These are phyloP conservation scores for Corbicula japonica DNA, from an alignment of 2,888 invertebrate genomes.

Conservation along the genomic window DNA sequence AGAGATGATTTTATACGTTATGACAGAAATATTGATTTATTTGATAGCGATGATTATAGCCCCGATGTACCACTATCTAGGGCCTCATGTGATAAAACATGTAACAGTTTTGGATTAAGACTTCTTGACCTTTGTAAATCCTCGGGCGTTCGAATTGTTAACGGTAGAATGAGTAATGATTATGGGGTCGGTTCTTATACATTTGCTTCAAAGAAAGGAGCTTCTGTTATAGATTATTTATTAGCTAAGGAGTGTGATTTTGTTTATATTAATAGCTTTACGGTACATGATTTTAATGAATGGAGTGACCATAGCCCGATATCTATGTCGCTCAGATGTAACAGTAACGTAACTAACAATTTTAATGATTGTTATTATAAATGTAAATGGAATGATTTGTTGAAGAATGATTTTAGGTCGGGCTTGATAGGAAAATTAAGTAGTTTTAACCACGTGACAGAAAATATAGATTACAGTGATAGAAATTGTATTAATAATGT, in stretches of 20 bases:
- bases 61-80: conserved; percentile 17
- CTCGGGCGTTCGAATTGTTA: conserved; percentile 31
- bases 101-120: conserved; percentile 5
- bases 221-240: conserved; percentile 17
- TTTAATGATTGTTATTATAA: background rate
- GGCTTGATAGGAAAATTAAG: background rate
- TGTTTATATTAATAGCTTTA: background rate
- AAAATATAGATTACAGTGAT: background rate
- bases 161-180: conserved; percentile 16
- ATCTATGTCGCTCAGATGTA: conserved; percentile 13
- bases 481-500: background rate
- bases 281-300: conserved; percentile 19
- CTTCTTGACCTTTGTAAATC: conserved; percentile 28
- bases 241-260: conserved; percentile 19
- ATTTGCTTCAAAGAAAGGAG: conserved; percentile 2
- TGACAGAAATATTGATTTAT: background rate
- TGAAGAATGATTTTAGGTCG: background rate
- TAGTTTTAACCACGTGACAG: background rate
- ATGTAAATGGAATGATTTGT: conserved; percentile 1
- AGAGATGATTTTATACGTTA: conserved; percentile 20
- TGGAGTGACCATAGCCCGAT: conserved; percentile 22
- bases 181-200: conserved; percentile 8
- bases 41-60: background rate
- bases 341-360: background rate
- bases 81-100: conserved; percentile 16